Evolutionary conservation across 2,888 invertebrate genomes (phyloP), one percentile per base, ranked within the genome.

Genomic region (Thera britannica): DNA sequence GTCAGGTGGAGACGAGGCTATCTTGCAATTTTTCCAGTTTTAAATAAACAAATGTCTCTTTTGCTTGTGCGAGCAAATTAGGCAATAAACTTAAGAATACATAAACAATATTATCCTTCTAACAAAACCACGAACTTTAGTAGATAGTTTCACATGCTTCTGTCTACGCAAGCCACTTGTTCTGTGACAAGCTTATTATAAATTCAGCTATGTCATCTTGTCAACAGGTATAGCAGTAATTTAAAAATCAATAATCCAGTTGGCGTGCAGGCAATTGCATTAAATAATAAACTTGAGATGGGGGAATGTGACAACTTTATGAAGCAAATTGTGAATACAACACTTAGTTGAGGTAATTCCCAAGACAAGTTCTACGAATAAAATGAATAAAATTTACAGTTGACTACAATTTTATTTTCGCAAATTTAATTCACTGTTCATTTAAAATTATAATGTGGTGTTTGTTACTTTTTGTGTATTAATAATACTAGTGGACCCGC

Each of bases 231-330:
- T 57, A 35, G 48, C 65, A 58, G 59, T 64, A 46, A 62, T 71
- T 68, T 62, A 69, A 63, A 69, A 74, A 70, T 68, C 71, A 72
- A 71, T 74, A 72, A 72, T 66, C 68, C 54, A 68, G 67, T 54
- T 65, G 55, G 60, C 60, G 59, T 66, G 55, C 62, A 46, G 61
- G 68, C 60, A 64, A 67, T 65, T 58, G 48, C 61, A 65, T 62
- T 68, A 68, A 68, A 70, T 71, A 63, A 71, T 64, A 64, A n/a
- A 65, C 55, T 56, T 62, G 54, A 62, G 55, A 62, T 62, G 63
- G 46, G 49, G 54, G 52, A 70, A 61, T 71, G 71, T 71, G 70
- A 68, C 72, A 71, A 70, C 69, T 71, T 71, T 68, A 71, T 71
- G 72, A 61, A 67, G 69, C 67, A 68, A 74, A 70, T 68, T 67